These are phyloP conservation scores for Archips xylosteana DNA, from an alignment of 2,888 invertebrate species.

Conservation along the genomic window DNA sequence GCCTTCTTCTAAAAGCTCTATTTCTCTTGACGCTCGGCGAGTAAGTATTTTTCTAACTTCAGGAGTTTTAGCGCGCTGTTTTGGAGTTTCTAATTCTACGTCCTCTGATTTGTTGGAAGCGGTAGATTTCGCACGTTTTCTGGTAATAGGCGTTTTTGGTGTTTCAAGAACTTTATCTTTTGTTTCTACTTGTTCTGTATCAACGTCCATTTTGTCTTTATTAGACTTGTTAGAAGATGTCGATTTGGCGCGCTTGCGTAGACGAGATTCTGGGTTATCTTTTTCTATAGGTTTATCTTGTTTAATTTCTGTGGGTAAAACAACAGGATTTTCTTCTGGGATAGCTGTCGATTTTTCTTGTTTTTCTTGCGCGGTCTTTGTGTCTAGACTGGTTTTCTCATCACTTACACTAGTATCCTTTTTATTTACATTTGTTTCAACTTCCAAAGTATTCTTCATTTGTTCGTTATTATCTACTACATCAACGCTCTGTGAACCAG, in stretches of 20 bases:
- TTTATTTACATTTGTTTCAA: conserved; percentile 9
- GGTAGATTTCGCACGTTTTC: conserved; percentile 67
- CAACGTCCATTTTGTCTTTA: conserved; percentile 39
- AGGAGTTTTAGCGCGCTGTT: conserved; percentile 64
- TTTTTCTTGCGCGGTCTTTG: conserved; percentile 48
- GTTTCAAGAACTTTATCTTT: conserved; percentile 44
- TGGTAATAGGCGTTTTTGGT: conserved; percentile 62
- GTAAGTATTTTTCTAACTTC: conserved; percentile 74
- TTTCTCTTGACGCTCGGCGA: conserved; percentile 71
- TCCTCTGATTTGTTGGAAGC: conserved; percentile 61
- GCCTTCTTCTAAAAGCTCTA: conserved; percentile 64
- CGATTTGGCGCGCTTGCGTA: conserved; percentile 48
- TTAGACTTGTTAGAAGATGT: conserved; percentile 56
- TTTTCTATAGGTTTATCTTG: conserved; percentile 13
- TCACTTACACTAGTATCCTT: not conserved
- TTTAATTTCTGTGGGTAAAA: conserved; percentile 2
- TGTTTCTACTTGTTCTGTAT: not conserved
- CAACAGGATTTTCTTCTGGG: not conserved
- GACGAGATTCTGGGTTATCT: conserved; percentile 18
- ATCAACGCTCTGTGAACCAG: conserved; percentile 41
- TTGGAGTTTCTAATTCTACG: conserved; percentile 49
- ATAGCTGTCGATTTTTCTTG: not conserved
- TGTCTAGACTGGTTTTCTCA: conserved; percentile 25
- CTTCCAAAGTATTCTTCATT: not conserved
- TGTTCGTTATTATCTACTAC: conserved; percentile 44